Percentiles rank a stretch among this genome's conserved stretches.
Evolutionary conservation across 2,797 vertebrate species (phyloP).

Genomic region (Trachops cirrhosus): DNA sequence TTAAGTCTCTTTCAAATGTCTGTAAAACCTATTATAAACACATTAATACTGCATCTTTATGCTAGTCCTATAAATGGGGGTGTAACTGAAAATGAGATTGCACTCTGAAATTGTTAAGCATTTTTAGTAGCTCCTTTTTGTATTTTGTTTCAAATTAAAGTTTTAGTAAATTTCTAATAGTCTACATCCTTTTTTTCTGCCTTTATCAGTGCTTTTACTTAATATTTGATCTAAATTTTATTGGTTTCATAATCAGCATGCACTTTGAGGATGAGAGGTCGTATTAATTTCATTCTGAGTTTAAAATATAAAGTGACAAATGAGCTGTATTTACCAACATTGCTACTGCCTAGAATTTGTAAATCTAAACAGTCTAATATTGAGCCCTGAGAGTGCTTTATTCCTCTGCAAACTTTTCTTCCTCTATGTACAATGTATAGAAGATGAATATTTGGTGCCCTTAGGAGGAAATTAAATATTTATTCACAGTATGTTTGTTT

Average conservation of each 20-base stretch:
- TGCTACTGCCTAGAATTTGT: slow-evolving; percentile 6
- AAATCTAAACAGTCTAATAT: background rate
- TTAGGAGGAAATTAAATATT: slow-evolving; percentile 63
- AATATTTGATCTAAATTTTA: slow-evolving; percentile 33
- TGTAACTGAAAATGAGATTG: background rate
- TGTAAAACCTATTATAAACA: background rate
- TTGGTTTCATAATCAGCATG: slow-evolving; percentile 23
- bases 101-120: background rate
- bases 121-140: background rate
- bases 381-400: background rate
- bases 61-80: background rate
- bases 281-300: background rate
- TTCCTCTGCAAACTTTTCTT: background rate
- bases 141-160: background rate
- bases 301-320: slow-evolving; percentile 45
- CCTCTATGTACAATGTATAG: background rate
- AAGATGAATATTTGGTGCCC: slow-evolving; percentile 35
- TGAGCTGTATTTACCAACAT: background rate
- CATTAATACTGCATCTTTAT: background rate
- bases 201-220: background rate
- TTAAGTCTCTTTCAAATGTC: background rate
- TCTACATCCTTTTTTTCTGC: background rate
- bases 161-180: background rate
- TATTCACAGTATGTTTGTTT: slow-evolving; percentile 54
- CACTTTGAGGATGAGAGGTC: background rate